Percentiles rank a stretch among this genome's conserved stretches.
phyloP scores from a whole-genome alignment of 2,797 vertebrate genomes.

The Pseudochaenichthys georgianus region DNA sequence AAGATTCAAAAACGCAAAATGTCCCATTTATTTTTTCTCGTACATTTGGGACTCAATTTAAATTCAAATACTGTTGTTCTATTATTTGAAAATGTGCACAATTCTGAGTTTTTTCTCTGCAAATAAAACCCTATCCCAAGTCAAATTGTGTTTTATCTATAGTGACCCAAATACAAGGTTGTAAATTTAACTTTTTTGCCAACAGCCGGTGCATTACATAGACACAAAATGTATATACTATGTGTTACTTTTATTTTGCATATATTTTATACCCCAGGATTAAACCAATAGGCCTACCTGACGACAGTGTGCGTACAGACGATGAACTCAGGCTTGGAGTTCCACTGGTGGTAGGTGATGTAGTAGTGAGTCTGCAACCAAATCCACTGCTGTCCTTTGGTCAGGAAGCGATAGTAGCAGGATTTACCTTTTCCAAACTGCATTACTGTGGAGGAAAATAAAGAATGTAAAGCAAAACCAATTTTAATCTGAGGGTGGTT shows the following conservation, averaged over 20 bases:
- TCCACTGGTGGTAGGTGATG: conserved; percentile 95
- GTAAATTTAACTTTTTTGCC: not conserved
- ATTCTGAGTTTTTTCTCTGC: too few relatives aligned
- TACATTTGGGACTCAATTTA: too few relatives aligned
- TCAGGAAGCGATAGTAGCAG: conserved; percentile 93
- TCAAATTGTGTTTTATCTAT: too few relatives aligned
- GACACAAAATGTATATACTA: not conserved
- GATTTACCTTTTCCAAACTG: conserved; percentile 94
- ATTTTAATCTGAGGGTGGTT: conserved; percentile 19
- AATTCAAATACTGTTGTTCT: too few relatives aligned
- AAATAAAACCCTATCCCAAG: too few relatives aligned
- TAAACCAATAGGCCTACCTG: conserved; percentile 75
- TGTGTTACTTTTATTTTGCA: not conserved
- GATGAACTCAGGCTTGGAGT: conserved; percentile 93
- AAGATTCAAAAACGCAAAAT: too few relatives aligned
- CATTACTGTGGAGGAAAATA: conserved; percentile 84
- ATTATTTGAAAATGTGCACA: too few relatives aligned
- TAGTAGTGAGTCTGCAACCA: conserved; percentile 93
- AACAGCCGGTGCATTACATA: not conserved
- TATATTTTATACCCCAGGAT: not conserved
- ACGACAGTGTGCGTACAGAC: conserved; percentile 91
- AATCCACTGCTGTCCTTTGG: conserved; percentile 93
- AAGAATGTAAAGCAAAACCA: not conserved
- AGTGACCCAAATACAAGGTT: too few relatives aligned
- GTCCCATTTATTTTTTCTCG: too few relatives aligned